Percentiles rank a stretch among this genome's conserved stretches.
phyloP scores from a whole-genome alignment of 2,888 invertebrate species.

The Chromoteleia sp. region DNA sequence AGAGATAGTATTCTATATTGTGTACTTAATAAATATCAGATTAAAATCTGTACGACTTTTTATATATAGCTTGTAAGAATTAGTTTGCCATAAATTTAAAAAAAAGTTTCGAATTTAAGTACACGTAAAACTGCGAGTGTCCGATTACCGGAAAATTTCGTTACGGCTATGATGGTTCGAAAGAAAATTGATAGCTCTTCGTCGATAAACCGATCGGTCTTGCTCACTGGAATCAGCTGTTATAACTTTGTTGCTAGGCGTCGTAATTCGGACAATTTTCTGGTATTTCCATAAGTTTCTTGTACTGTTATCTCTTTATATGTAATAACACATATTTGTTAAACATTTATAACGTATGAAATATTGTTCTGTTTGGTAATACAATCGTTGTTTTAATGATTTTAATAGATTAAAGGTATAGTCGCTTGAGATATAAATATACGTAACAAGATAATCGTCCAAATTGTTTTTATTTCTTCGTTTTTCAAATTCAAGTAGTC shows the following conservation, averaged over 20 bases:
- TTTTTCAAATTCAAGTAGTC: constrained; percentile 11
- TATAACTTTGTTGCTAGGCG: constrained; percentile 59
- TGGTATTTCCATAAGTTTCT: neutral
- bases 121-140: constrained; percentile 48
- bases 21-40: constrained; percentile 10
- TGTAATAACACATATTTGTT: neutral
- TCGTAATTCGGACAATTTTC: constrained; percentile 17
- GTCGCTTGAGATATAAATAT: neutral
- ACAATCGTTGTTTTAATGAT: too few relatives aligned
- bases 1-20: neutral
- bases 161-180: constrained; percentile 64
- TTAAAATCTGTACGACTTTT: constrained; percentile 17
- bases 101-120: constrained; percentile 30
- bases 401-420: neutral
- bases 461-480: constrained; percentile 25
- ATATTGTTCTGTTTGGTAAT: neutral
- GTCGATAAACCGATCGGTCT: constrained; percentile 55
- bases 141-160: constrained; percentile 70
- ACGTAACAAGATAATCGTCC: neutral
- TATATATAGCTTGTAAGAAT: neutral
- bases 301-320: neutral
- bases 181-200: constrained; percentile 71
- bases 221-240: constrained; percentile 57
- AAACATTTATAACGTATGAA: neutral
- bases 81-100: constrained; percentile 20